Base-by-base conservation (phyloP, 2,888 invertebrate genomes). In the Notodonta ziczac region DNA sequence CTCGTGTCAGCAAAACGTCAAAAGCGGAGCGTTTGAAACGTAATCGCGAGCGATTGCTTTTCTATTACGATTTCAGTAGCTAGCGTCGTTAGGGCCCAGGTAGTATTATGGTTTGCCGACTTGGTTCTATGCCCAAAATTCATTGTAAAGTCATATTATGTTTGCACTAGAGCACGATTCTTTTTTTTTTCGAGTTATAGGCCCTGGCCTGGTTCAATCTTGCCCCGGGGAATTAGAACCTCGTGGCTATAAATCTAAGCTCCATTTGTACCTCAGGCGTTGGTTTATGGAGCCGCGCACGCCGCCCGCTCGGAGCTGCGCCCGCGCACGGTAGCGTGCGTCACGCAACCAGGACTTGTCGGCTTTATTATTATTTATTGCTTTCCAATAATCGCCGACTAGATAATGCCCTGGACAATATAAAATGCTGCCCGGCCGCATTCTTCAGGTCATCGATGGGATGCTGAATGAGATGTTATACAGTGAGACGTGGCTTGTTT, bases 361-460 rank as follows among this genome's bases (percentile, higher is more conserved):
- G 76, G 78, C 84, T 90, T 89, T 89, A 90, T 89, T 92, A 91
- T 92, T 92, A 92, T 93, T 91, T 92, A 92, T 90, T 91, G 85
- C 85, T 84, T 84, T 86, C 86, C 89, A 89, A 88, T 90, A 89
- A 89, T 88, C 87, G 71, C 60, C 61, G 78, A 76, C 80, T 83
- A 85, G 87, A 87, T 87, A 86, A 82, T 85, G 81, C 80, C 80
- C 76, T 80, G 74, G 73, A 81, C 81, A 78, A 81, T 80, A 82
- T 81, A 78, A 81, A 84, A 85, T 80, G 82, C 79, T 66, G 83
- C 73, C 65, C 62, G 60, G 66, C 78, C 62, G 72, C 84, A 83
- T 85, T 83, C 85, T 73, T 70, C 10, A 13, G 13, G 72, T 66
- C 59, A 70, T 70, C 72, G 69, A 3, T 70, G 72, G 58, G 58